Evolutionary conservation across 2,113 vertebrate species (phyloP).

Genomic region (Hemibagrus wyckioides): DNA sequence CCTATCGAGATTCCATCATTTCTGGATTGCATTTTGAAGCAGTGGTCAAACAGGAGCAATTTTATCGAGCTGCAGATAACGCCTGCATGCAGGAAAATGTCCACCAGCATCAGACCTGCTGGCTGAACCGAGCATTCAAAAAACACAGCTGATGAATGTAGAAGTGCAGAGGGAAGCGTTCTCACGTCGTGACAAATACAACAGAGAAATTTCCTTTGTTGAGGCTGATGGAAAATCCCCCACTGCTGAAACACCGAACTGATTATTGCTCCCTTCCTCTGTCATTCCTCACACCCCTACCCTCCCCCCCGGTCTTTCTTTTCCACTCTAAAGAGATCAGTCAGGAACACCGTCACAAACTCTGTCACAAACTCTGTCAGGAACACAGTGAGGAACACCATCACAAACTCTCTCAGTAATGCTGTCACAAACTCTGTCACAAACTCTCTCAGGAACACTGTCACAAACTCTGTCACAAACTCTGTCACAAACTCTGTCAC

Average conservation of each 20-base stretch:
- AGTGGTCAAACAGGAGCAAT: background rate
- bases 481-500: too few relatives aligned
- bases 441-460: too few relatives aligned
- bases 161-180: background rate
- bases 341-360: too few relatives aligned
- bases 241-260: background rate
- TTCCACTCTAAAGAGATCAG: background rate
- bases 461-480: too few relatives aligned
- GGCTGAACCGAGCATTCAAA: background rate
- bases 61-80: background rate
- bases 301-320: background rate
- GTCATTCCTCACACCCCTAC: background rate
- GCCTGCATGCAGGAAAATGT: background rate
- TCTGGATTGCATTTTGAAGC: constrained; percentile 28
- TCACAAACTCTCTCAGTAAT: background rate
- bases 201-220: background rate
- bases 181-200: background rate
- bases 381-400: too few relatives aligned
- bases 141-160: background rate
- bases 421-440: background rate
- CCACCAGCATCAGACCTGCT: background rate
- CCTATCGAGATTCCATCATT: constrained; percentile 40
- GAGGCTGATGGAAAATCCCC: background rate
- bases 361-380: too few relatives aligned
- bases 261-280: background rate